Evolutionary conservation across 2,797 vertebrate species (phyloP), one percentile per base, ranked within the genome.

Genomic region (Sciurus vulgaris): DNA sequence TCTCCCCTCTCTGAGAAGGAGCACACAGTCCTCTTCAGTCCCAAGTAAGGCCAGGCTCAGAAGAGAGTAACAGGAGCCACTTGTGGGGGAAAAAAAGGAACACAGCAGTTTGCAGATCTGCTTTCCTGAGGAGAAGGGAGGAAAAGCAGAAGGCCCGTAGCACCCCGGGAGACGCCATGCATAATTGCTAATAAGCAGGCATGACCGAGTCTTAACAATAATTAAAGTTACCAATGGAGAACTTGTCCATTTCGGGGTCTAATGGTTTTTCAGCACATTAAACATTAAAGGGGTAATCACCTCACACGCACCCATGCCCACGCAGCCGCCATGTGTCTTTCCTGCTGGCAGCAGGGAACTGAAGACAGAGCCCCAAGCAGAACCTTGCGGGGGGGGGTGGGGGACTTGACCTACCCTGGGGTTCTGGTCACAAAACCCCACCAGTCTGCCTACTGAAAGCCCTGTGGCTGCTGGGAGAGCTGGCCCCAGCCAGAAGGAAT

Each of bases 131-230:
- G 93, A 95, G 90, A 70, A 89, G 61, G 93, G 77, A 9, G 30
- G 0, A 17, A 56, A 1, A 88, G 91, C 20, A 78, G 91, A 86
- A 92, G 81, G 87, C 78, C 88, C 61, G 0, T 3, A 2, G 70
- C 79, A 67, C 79, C 95, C 97, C 4, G 84, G 93, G 93, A 81
- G 82, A 63, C 0, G 33, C 95, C 73, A 1, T 24, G 91, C 86
- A 0, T 77, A 97, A 90, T 96, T 87, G 97, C 96, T 98, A 97
- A 98, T 89, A 97, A 98, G 98, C 96, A 96, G 96, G 96, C 63
- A 54, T 95, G 96, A 95, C 85, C 0, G 11, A 96, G 83, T 51
- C 97, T 96, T 96, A 97, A 98, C 95, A 94, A 82, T 97, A 98
- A 98, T 98, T 98, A 98, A 98, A 97, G 84, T 97, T 96, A 95